Evolutionary conservation across 35 echinoderm and acorn worm species (phyloP).

Genomic region (Hemicentrotus pulcherrimus): DNA sequence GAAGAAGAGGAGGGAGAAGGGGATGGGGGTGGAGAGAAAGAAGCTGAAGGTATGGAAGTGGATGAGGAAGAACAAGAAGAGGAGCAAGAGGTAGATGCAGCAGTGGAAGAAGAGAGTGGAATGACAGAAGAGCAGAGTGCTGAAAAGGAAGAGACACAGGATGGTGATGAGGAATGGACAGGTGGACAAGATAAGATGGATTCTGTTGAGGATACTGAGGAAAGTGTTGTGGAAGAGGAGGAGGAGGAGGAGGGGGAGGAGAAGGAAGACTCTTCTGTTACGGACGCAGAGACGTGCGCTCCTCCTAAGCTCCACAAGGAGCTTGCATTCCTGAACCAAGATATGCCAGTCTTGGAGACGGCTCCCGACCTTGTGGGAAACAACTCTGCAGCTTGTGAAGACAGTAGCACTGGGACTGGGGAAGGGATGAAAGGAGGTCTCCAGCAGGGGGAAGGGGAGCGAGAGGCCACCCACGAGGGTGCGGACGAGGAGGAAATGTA

Average conservation of each 20-base stretch:
- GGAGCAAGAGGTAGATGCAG: not conserved
- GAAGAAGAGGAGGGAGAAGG: slow-evolving; percentile 30
- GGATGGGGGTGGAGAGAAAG: not conserved
- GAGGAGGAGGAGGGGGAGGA: slow-evolving; percentile 56
- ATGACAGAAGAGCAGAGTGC: not conserved
- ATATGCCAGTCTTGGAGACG: slow-evolving; percentile 50
- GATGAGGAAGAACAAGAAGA: slow-evolving; percentile 25
- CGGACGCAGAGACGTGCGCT: slow-evolving; percentile 54
- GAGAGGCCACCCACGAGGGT: not conserved
- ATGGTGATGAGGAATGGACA: not conserved
- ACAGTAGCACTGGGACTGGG: not conserved
- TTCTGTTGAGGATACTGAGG: slow-evolving; percentile 47
- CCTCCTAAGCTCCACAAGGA: slow-evolving; percentile 80
- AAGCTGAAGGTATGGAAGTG: not conserved
- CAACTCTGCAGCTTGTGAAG: not conserved
- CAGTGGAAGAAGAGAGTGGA: slow-evolving; percentile 38
- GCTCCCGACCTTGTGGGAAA: slow-evolving; percentile 51
- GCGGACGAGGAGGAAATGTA: slow-evolving; percentile 30
- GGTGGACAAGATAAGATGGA: slow-evolving; percentile 46
- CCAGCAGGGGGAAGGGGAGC: not conserved
- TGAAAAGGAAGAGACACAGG: slow-evolving; percentile 4
- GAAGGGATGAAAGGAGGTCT: not conserved
- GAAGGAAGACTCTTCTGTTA: slow-evolving; percentile 39
- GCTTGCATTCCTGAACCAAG: slow-evolving; percentile 72
- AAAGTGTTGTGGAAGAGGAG: slow-evolving; percentile 36